Base-by-base conservation (phyloP, 1,140 invertebrate species). In the Drosophila kikkawai region DNA sequence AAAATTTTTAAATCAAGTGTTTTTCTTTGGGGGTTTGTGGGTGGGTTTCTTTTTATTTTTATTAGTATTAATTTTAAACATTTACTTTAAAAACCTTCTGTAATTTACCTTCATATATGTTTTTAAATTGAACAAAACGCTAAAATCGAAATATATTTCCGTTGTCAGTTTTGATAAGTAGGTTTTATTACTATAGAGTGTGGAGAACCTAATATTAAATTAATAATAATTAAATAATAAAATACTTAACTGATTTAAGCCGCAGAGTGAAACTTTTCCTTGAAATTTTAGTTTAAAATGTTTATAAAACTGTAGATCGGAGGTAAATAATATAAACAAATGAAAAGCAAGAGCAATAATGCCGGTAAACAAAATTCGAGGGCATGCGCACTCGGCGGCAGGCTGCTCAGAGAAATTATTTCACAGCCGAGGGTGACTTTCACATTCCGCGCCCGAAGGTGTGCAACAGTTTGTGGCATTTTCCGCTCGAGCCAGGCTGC, bases 1-100 rank as follows among this genome's bases (percentile, higher is more conserved):
- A 88, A 88, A 88, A 88, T 79, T 88, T 90, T 90, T 71, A 84
- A 88, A 48, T 4, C 0, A 19, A 3, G 32, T n/a, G 53, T 36
- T 4, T 63, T n/a, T 26, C 36, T 2, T 13, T 47, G 15, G 26
- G 26, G 26, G 26, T 6, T 29, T 29, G 26, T 29, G 26, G 26
- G 26, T 29, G 26, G 6, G 26, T 5, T 29, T 12, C 8, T 13
- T 22, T 29, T 15, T 26, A 22, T 22, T 22, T 22, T 22, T 22
- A 22, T 22, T 22, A 19, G 19, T 19, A 19, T 19, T 19, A 19
- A 19, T 19, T 19, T 19, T 19, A 19, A 19, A 19, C 19, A 19
- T 19, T 19, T 19, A 19, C 19, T 19, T 19, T 1, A 19, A 19
- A 19, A 19, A 19, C 19, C 19, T 19, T 19, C 19, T 19, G 19